A percentile compares a stretch with the other conserved stretches of the same genome.
These are phyloP conservation scores for Drosophila lacicola DNA, from an alignment of 2,888 invertebrate genomes.

Conservation along the genomic window DNA sequence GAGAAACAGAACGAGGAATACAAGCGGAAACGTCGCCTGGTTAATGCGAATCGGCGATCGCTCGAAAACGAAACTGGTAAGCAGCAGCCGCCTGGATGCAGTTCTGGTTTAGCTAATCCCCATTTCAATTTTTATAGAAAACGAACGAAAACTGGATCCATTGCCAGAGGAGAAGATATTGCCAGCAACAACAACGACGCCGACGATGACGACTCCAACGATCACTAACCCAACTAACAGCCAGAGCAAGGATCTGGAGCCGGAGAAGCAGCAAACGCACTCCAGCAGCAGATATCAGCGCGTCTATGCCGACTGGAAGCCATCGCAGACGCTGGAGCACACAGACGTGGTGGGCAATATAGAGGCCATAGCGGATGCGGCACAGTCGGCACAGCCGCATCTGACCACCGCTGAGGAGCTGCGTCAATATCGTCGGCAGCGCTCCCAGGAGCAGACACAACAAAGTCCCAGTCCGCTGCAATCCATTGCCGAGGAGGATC, in stretches of 20 bases:
- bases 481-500: conserved; percentile 88
- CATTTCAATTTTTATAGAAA: conserved; percentile 86
- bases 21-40: conserved; percentile 88
- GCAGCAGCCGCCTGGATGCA: not conserved
- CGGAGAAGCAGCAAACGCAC: conserved; percentile 1
- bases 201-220: conserved; percentile 49
- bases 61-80: conserved; percentile 94
- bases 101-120: not conserved
- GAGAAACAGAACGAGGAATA: conserved; percentile 90
- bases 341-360: conserved; percentile 93
- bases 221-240: conserved; percentile 59
- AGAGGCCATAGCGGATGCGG: conserved; percentile 91
- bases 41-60: conserved; percentile 90
- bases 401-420: conserved; percentile 86
- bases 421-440: conserved; percentile 87
- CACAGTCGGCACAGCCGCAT: conserved; percentile 85
- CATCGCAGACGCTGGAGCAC: conserved; percentile 91
- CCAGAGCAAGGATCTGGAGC: conserved; percentile 56
- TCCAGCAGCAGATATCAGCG: conserved; percentile 86
- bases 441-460: conserved; percentile 86
- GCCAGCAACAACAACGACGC: conserved; percentile 65
- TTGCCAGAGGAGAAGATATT: conserved; percentile 89
- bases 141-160: conserved; percentile 91
- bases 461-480: conserved; percentile 85
- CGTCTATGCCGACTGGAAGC: conserved; percentile 92